Percentiles rank a stretch among this genome's conserved stretches.
These are phyloP conservation scores for Leptinotarsa haldemani DNA, from an alignment of 2,888 invertebrate genomes.

Conservation along the genomic window DNA sequence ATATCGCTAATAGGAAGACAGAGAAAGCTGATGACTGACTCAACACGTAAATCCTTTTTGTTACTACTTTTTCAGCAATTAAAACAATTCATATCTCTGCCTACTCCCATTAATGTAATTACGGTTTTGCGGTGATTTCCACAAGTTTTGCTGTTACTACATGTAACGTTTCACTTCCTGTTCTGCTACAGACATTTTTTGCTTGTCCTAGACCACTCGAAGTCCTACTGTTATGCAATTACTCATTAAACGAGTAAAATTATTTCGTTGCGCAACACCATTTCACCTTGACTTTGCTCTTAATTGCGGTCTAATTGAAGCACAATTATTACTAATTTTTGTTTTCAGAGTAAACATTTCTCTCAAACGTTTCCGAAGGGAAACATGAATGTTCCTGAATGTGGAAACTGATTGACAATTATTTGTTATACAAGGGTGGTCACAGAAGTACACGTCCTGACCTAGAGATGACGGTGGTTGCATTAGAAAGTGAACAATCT, in stretches of 20 bases:
- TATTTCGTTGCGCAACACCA: conserved; percentile 1
- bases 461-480: too few relatives aligned
- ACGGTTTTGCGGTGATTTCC: background rate
- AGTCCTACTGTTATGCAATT: background rate
- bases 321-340: background rate
- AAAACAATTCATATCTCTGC: too few relatives aligned
- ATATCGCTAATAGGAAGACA: too few relatives aligned
- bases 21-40: too few relatives aligned
- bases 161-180: background rate
- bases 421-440: too few relatives aligned
- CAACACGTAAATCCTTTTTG: too few relatives aligned
- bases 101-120: too few relatives aligned
- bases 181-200: background rate
- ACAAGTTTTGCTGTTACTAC: conserved; percentile 1
- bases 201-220: conserved; percentile 3
- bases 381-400: too few relatives aligned
- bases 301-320: conserved; percentile 9
- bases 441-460: too few relatives aligned
- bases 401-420: too few relatives aligned
- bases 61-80: too few relatives aligned
- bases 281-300: conserved; percentile 10
- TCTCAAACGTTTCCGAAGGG: background rate
- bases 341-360: background rate
- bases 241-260: background rate
- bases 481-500: too few relatives aligned